Conservation (phyloP, 2,797 vertebrate species). For the Pelobates cultripes region DNA sequence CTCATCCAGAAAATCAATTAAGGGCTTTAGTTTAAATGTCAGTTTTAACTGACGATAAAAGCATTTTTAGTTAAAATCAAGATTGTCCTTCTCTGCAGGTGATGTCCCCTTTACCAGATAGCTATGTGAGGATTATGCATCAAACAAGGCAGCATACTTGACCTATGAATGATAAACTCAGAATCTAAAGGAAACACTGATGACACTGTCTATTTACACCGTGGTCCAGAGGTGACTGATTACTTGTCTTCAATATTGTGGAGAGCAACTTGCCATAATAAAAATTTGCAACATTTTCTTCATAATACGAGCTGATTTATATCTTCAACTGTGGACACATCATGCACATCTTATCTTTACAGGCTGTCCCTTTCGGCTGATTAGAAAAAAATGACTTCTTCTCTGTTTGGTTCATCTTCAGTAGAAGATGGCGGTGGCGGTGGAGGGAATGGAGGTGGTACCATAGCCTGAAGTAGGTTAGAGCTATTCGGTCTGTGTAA, state of each 20-base stretch:
- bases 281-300: too few species aligned
- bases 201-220: too few species aligned
- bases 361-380: too few species aligned
- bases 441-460: constrained; percentile 3
- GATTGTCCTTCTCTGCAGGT: constrained; percentile 32
- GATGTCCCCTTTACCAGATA: not conserved
- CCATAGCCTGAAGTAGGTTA: not conserved
- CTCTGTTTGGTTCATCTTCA: constrained; percentile 37
- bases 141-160: constrained; percentile 1
- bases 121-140: not conserved
- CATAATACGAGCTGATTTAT: too few species aligned
- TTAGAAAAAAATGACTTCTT: constrained; percentile 53
- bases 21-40: not conserved
- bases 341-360: too few species aligned
- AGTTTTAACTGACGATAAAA: not conserved
- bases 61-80: not conserved
- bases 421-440: not conserved
- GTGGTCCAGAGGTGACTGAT: too few species aligned
- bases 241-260: too few species aligned
- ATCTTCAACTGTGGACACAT: too few species aligned
- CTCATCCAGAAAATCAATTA: not conserved
- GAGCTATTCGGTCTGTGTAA: constrained; percentile 36
- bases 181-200: not conserved
- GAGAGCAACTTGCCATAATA: too few species aligned
- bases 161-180: not conserved